Conservation (phyloP, 2,888 invertebrate genomes). For the Harpagoxenus sublaevis region DNA sequence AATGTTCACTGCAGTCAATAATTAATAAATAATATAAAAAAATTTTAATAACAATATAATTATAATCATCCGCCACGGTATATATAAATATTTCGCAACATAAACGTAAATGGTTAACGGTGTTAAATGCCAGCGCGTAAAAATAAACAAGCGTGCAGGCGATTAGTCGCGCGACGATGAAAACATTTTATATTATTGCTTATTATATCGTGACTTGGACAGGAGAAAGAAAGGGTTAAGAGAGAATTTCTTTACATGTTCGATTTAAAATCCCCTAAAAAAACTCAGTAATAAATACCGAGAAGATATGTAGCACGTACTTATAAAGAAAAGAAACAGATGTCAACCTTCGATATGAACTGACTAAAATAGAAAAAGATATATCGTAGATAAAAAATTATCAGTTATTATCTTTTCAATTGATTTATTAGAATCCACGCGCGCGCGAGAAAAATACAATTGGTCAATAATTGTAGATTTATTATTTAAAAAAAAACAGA, state of each 20-base stretch:
- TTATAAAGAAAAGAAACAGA: neutral
- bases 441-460: neutral
- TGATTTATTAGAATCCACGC: neutral
- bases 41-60: neutral
- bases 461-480: neutral
- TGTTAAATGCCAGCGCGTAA: neutral
- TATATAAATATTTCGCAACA: neutral
- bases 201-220: neutral
- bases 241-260: constrained; percentile 29
- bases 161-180: neutral
- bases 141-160: neutral
- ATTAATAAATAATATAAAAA: neutral
- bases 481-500: neutral
- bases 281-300: neutral
- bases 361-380: neutral
- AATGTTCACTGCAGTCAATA: neutral
- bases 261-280: constrained; percentile 27
- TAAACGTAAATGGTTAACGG: neutral
- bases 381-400: neutral
- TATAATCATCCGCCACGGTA: neutral
- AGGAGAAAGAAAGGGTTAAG: neutral
- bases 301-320: neutral
- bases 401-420: neutral
- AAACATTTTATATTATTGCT: constrained; percentile 37
- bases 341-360: neutral